Evolutionary conservation across 2,888 invertebrate genomes (phyloP).

Genomic region (Volucella inflata): DNA sequence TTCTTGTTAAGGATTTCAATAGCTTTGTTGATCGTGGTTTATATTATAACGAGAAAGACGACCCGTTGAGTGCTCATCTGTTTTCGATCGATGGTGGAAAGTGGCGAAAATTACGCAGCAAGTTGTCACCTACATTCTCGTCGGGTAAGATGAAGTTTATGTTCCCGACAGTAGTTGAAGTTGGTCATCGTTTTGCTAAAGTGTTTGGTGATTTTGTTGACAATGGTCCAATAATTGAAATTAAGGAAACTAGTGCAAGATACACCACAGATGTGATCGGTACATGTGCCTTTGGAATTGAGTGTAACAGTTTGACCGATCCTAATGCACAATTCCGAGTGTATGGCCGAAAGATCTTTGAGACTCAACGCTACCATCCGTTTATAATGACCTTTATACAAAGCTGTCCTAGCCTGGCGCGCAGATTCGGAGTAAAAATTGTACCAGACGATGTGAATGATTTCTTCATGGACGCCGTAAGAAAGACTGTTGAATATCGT

Average conservation of each 20-base stretch:
- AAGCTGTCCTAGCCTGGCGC: slow-evolving; percentile 77
- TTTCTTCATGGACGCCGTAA: slow-evolving; percentile 82
- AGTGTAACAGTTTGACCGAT: slow-evolving; percentile 83
- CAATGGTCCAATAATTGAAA: slow-evolving; percentile 79
- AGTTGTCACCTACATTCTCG: slow-evolving; percentile 78
- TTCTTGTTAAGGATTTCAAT: slow-evolving; percentile 80
- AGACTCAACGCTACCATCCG: slow-evolving; percentile 71
- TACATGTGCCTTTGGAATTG: slow-evolving; percentile 84
- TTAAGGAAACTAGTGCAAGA: slow-evolving; percentile 82
- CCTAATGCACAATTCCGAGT: slow-evolving; percentile 82
- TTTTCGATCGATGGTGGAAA: slow-evolving; percentile 82
- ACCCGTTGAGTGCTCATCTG: slow-evolving; percentile 83
- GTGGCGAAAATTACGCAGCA: slow-evolving; percentile 81
- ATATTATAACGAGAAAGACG: slow-evolving; percentile 79
- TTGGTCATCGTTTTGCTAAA: slow-evolving; percentile 77
- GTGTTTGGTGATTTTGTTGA: slow-evolving; percentile 5
- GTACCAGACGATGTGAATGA: slow-evolving; percentile 76
- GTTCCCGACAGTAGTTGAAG: slow-evolving; percentile 77
- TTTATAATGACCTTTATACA: slow-evolving; percentile 76
- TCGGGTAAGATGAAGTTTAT: slow-evolving; percentile 78
- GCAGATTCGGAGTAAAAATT: slow-evolving; percentile 76
- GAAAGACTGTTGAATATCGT: slow-evolving; percentile 82
- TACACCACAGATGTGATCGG: slow-evolving; percentile 85
- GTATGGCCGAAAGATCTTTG: slow-evolving; percentile 75
- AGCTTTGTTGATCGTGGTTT: slow-evolving; percentile 81